phyloP scores from a whole-genome alignment of 2,113 vertebrate species.

The Cinclus mexicanus region DNA sequence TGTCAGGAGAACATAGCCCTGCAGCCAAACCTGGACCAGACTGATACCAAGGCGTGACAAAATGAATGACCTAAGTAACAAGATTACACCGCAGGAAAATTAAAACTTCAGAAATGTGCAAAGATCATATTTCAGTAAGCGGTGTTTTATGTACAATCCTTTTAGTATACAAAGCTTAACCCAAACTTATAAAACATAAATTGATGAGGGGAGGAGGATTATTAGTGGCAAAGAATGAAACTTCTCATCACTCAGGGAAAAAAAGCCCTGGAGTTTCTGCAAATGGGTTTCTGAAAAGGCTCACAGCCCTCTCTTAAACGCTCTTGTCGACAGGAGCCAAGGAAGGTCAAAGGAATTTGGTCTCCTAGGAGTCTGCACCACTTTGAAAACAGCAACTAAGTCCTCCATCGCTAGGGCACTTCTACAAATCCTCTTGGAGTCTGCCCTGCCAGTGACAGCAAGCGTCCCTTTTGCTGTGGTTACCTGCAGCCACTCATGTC shows the following conservation, averaged over 20 bases:
- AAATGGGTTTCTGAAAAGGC: conserved; percentile 9
- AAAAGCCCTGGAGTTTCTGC: neutral
- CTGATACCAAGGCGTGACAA: conserved; percentile 62
- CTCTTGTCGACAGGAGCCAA: neutral
- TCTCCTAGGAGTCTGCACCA: conserved; percentile 18
- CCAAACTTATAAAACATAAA: neutral
- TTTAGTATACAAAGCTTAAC: conserved; percentile 27
- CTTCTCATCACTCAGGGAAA: neutral
- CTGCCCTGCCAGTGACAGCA: neutral
- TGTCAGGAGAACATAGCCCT: conserved; percentile 73
- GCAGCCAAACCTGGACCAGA: conserved; percentile 52
- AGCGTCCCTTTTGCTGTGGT: neutral
- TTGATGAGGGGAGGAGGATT: neutral
- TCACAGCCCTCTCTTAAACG: neutral
- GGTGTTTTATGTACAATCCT: conserved; percentile 2
- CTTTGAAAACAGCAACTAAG: conserved; percentile 23
- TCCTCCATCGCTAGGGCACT: neutral
- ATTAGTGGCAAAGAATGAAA: neutral
- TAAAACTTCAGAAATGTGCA: conserved; percentile 48
- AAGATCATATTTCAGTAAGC: conserved; percentile 47
- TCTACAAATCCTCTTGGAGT: neutral
- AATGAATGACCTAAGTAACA: conserved; percentile 44
- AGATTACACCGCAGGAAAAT: neutral
- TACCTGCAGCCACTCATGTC: neutral
- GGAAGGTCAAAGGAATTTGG: conserved; percentile 47